These are phyloP conservation scores for Hypanus sabinus DNA, from an alignment of 2,113 vertebrate species.

Conservation along the genomic window DNA sequence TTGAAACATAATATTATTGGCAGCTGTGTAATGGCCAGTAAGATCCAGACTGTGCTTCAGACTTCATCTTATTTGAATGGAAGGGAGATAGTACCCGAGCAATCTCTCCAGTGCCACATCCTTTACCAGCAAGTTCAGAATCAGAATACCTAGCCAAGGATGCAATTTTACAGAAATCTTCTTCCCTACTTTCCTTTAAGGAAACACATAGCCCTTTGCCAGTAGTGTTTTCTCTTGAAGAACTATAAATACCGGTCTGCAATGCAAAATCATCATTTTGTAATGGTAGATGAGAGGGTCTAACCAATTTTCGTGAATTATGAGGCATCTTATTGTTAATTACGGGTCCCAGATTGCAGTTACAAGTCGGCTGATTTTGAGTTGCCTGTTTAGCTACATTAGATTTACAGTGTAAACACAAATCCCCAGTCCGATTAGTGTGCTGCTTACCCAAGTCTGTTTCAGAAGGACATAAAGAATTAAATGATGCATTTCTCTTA, in stretches of 20 bases:
- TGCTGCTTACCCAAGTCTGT: neutral
- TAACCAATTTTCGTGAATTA: conserved; percentile 45
- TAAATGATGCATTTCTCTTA: conserved; percentile 41
- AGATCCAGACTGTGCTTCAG: conserved; percentile 38
- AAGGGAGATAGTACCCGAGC: conserved; percentile 57
- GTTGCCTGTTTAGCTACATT: conserved; percentile 40
- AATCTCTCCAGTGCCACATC: conserved; percentile 53
- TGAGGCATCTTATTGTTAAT: conserved; percentile 45
- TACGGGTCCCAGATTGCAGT: conserved; percentile 40
- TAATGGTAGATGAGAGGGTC: conserved; percentile 58
- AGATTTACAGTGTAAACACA: conserved; percentile 37
- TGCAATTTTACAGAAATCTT: conserved; percentile 46
- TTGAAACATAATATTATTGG: conserved; percentile 50
- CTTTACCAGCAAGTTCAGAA: conserved; percentile 43
- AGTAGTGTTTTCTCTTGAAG: conserved; percentile 42
- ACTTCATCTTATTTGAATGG: conserved; percentile 40
- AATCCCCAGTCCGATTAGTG: conserved; percentile 28
- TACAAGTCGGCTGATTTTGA: conserved; percentile 40
- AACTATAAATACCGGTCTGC: conserved; percentile 44
- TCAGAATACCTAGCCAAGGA: conserved; percentile 44
- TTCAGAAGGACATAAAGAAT: conserved; percentile 43
- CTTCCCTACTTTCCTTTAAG: conserved; percentile 45
- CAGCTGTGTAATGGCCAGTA: conserved; percentile 45
- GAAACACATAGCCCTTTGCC: conserved; percentile 47
- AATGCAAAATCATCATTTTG: conserved; percentile 51